Evolutionary conservation across 2,113 vertebrate genomes (phyloP).

Genomic region (Ariopsis seemanni): DNA sequence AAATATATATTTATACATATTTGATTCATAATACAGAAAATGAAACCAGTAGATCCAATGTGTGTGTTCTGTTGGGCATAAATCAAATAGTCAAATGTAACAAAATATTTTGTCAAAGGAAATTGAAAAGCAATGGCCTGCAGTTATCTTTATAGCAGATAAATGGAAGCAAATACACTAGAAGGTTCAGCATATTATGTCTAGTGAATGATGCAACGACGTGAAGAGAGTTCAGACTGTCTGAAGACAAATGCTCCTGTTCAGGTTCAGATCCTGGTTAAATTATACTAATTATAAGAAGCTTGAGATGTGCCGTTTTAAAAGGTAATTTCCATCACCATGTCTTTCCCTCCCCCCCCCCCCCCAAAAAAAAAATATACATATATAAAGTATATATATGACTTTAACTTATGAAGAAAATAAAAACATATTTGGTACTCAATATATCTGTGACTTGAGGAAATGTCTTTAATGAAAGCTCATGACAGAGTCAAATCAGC

Average conservation of each 20-base stretch:
- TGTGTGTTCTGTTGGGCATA: conserved; percentile 33
- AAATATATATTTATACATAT: conserved; percentile 15
- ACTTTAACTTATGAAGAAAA: background rate
- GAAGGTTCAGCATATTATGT: conserved; percentile 4
- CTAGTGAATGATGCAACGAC: background rate
- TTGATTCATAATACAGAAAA: conserved; percentile 28
- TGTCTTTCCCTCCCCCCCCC: background rate
- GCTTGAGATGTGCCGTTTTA: conserved; percentile 40
- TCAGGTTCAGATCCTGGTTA: conserved; percentile 56
- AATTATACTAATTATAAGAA: conserved; percentile 8
- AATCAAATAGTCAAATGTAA: conserved; percentile 42
- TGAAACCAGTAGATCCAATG: conserved; percentile 35
- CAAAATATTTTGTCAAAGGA: conserved; percentile 22
- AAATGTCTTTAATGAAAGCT: conserved; percentile 56
- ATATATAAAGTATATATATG: too few relatives aligned
- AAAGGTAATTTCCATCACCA: conserved; percentile 6
- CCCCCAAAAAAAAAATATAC: background rate
- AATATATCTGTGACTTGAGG: conserved; percentile 42
- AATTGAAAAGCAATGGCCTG: conserved; percentile 13
- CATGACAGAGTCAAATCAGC: conserved; percentile 48
- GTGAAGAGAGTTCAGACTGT: background rate
- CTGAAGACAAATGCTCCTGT: conserved; percentile 58
- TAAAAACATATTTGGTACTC: conserved; percentile 37
- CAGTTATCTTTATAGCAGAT: conserved; percentile 12
- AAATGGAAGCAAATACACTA: background rate